phyloP scores from a whole-genome alignment of 2,888 invertebrate species.

The Bimastos eiseni region DNA sequence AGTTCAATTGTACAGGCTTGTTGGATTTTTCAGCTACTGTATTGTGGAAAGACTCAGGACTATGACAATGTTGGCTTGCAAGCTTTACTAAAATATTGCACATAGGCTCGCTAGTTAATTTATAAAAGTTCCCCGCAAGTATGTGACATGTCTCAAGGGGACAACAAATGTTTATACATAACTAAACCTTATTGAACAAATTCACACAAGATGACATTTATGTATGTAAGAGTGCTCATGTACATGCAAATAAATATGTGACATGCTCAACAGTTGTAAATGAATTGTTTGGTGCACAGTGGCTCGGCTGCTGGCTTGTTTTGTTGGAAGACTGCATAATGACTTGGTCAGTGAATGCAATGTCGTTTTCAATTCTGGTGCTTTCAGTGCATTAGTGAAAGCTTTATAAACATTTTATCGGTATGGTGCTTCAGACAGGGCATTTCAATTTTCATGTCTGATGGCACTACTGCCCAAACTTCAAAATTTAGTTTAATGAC shows the following conservation, averaged over 20 bases:
- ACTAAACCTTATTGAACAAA: not conserved
- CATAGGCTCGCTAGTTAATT: not conserved
- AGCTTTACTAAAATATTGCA: not conserved
- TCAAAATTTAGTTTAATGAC: not conserved
- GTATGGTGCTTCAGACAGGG: not conserved
- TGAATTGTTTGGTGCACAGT: not conserved
- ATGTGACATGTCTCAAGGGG: not conserved
- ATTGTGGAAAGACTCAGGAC: not conserved
- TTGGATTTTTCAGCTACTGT: not conserved
- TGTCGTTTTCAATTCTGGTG: not conserved
- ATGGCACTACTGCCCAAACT: not conserved
- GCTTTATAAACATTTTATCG: not conserved
- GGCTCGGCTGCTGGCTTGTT: not conserved
- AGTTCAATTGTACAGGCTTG: not conserved
- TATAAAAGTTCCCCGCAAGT: not conserved
- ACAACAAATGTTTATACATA: not conserved
- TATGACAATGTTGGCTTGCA: not conserved
- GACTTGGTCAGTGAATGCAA: not conserved
- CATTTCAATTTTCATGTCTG: not conserved
- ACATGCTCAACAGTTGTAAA: not conserved
- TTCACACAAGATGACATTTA: not conserved
- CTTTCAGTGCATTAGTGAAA: too few species aligned
- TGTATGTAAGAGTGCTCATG: not conserved
- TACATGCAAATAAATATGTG: constrained; percentile 1
- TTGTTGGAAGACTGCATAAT: not conserved